phyloP scores from a whole-genome alignment of 2,888 invertebrate species.

The Torymus auratus region DNA sequence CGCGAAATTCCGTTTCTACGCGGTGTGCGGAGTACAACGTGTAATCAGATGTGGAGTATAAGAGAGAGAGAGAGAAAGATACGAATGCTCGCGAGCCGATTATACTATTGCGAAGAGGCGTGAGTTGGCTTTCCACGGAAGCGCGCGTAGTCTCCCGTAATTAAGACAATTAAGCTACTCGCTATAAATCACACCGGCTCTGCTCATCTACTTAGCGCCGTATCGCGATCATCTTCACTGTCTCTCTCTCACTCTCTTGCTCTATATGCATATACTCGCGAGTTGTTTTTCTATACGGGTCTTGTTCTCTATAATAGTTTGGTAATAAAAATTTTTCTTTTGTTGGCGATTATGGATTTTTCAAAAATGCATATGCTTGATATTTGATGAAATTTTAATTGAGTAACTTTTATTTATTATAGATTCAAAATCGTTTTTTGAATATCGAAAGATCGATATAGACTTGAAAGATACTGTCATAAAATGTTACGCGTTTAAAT shows the following conservation, averaged over 20 bases:
- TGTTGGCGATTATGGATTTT: too few species aligned
- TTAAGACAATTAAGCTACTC: conserved; percentile 74
- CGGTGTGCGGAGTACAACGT: neutral
- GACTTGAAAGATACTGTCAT: too few species aligned
- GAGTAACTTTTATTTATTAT: too few species aligned
- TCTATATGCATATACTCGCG: neutral
- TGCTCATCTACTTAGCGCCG: conserved; percentile 70
- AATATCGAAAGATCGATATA: too few species aligned
- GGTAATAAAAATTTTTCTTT: neutral
- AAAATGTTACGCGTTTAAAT: too few species aligned
- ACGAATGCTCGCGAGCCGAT: conserved; percentile 32
- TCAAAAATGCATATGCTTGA: too few species aligned
- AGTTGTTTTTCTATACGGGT: conserved; percentile 31
- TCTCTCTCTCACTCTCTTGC: neutral
- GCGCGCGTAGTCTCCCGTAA: conserved; percentile 67
- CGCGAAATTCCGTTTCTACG: conserved; percentile 17
- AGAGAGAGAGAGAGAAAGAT: conserved; percentile 11
- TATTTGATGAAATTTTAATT: too few species aligned
- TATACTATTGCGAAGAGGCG: conserved; percentile 38
- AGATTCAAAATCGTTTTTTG: too few species aligned
- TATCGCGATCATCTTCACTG: conserved; percentile 68
- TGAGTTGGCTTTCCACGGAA: conserved; percentile 69
- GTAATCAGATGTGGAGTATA: conserved; percentile 26
- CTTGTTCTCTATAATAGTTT: neutral
- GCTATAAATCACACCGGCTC: conserved; percentile 71